Base-by-base conservation (phyloP, 1,140 invertebrate species). In the Drosophila kurseongensis region DNA sequence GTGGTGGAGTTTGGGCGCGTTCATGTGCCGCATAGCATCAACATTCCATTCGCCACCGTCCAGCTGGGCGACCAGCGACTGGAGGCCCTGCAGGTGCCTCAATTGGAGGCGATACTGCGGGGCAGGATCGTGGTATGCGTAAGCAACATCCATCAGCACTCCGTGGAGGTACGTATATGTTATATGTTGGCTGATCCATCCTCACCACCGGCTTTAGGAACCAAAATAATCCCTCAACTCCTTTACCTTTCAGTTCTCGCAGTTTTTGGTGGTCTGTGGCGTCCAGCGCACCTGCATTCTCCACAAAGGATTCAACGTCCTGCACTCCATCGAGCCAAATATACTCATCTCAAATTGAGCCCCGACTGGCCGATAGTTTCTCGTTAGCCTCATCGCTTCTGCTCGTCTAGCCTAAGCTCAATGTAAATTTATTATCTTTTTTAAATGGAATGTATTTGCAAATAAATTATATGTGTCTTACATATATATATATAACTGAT, bases 11-110 rank as follows among this genome's bases (percentile, higher is more conserved):
- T 94, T 91, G 94, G 95, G 66, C 95, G 96, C 82, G 96, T 96
- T 47, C 94, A 95, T 75, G 93, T 98, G 45, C 94, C 94, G 16
- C 94, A 95, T 9, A 98, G 97, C 92, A 95, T 98, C 36, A 98
- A 98, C 91, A 96, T 98, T 91, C 97, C 97, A 12, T 97, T 96
- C 91, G 95, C 95, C 42, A 96, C 95, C 42, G 95, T 97, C 5
- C 95, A 93, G 91, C 95, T 95, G 83, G 95, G 94, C 23, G 94
- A 96, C 73, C 93, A 93, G 92, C 92, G 94, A 77, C 81, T 95
- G 41, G 93, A 95, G 80, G 93, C 93, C 10, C 91, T 96, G 0
- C 95, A 95, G 14, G 93, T 94, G 2, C 95, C 96, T 71, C 93
- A 73, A 79, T 96, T 89, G 93, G 95, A 91, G 90, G 93, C 73